These are phyloP conservation scores for Leucoraja ocellata DNA, from an alignment of 2,797 vertebrate genomes.

Conservation along the genomic window DNA sequence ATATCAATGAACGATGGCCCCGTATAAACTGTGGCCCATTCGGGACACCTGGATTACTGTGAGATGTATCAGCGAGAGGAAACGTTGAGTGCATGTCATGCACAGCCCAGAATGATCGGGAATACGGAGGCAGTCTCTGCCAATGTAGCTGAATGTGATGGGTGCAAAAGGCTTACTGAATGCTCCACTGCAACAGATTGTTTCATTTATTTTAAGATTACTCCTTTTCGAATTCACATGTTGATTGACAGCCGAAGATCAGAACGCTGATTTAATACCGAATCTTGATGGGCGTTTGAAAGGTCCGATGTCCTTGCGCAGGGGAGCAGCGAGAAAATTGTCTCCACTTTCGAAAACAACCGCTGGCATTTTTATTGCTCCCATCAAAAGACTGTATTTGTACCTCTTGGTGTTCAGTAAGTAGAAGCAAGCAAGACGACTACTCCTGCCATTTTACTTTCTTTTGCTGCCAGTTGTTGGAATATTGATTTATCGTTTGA, in stretches of 20 bases:
- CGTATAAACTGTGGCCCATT: neutral
- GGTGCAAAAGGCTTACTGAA: neutral
- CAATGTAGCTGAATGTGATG: conserved; percentile 2
- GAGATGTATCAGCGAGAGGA: neutral
- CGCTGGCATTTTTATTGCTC: conserved; percentile 25
- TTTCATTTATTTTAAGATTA: conserved; percentile 22
- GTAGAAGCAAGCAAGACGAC: neutral
- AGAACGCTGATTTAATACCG: neutral
- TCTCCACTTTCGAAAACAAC: conserved; percentile 30
- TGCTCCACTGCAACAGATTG: conserved; percentile 7
- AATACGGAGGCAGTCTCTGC: neutral
- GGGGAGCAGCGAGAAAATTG: conserved; percentile 26
- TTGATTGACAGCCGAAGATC: conserved; percentile 9
- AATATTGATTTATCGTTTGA: conserved; percentile 14
- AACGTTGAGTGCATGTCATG: neutral
- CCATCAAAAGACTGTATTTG: conserved; percentile 22
- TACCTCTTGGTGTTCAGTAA: neutral
- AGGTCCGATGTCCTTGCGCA: neutral
- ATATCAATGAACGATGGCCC: neutral
- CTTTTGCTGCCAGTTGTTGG: neutral
- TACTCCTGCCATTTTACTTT: conserved; percentile 1
- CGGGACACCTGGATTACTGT: neutral
- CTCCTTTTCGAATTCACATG: conserved; percentile 7
- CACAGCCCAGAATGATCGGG: neutral
- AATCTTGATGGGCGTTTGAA: neutral